Evolutionary conservation across 2,888 invertebrate species (phyloP), one percentile per base, ranked within the genome.

Genomic region (Homarus gammarus): DNA sequence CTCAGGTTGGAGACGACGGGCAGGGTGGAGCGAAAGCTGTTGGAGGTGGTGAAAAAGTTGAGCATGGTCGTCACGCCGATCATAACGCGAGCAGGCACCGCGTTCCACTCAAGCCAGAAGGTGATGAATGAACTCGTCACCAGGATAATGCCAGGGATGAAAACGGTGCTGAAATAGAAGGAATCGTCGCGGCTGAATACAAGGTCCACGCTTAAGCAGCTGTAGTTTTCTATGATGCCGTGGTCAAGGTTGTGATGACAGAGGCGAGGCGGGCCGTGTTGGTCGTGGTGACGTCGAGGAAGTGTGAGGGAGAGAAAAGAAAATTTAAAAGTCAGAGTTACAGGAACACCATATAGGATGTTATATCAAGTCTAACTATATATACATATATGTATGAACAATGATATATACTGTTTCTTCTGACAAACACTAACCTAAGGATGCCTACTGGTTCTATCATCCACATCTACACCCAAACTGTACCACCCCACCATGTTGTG

Each of bases 21-120:
- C 93, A 98, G 95, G 83, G 98, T 98, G 93, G 93, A 93, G 61
- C 94, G 93, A 93, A 94, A 94, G 83, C 92, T 93, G 92, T 93
- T 93, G 92, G 94, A 93, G 89, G 98, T 98, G 93, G 98, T 98
- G 96, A 98, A 98, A 96, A 98, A 98, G 95, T 98, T 98, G 96
- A 98, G 96, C 98, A 98, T 98, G 94, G 98, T 98, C 93, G 98
- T 98, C 94, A 98, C 98, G 95, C 98, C 98, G 95, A 98, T 98
- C 98, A 98, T 98, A 94, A 98, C 98, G 95, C 98, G 96, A 94
- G 98, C 98, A 94, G 98, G 98, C 94, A 98, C 98, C 93, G 98
- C 98, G 95, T 98, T 98, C 98, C 98, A 98, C 95, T 98, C 98
- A 95, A 98, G 96, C 98, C 98, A 98, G 95, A 98, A 98, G 94